phyloP scores from a whole-genome alignment of 2,888 invertebrate genomes.

The Drosophila lutescens region DNA sequence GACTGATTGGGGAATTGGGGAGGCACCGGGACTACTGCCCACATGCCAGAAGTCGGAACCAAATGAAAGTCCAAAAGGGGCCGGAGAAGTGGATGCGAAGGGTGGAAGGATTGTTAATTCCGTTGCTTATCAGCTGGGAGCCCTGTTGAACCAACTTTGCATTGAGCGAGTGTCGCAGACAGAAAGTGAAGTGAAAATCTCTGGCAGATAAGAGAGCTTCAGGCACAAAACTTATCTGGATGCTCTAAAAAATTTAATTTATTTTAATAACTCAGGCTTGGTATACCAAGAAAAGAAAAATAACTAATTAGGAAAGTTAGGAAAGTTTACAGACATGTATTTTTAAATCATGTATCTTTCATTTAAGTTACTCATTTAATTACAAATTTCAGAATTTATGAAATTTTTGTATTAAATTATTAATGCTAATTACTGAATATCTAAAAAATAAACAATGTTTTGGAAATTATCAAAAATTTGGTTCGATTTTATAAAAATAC shows the following conservation, averaged over 20 bases:
- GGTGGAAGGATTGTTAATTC: constrained; percentile 59
- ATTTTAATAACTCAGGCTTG: too few relatives aligned
- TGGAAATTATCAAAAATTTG: too few relatives aligned
- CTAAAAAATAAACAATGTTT: too few relatives aligned
- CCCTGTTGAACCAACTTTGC: constrained; percentile 58
- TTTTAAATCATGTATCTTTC: too few relatives aligned
- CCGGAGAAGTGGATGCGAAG: background rate
- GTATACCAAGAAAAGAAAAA: too few relatives aligned
- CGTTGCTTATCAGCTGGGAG: constrained; percentile 71
- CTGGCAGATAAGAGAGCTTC: background rate
- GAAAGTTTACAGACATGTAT: too few relatives aligned
- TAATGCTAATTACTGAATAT: too few relatives aligned
- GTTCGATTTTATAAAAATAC: too few relatives aligned
- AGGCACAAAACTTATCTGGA: background rate
- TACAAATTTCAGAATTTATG: too few relatives aligned
- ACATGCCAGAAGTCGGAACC: constrained; percentile 30
- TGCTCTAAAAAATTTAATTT: constrained; percentile 2
- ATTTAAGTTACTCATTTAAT: too few relatives aligned
- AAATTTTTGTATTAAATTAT: too few relatives aligned
- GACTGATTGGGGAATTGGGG: constrained; percentile 4
- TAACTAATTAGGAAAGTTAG: too few relatives aligned
- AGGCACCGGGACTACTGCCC: constrained; percentile 10
- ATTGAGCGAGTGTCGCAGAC: constrained; percentile 56
- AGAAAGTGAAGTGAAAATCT: constrained; percentile 10
- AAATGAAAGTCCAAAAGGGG: background rate